Percentiles rank a stretch among this genome's conserved stretches.
These are phyloP conservation scores for Naja naja DNA, from an alignment of 2,113 vertebrate species.

Conservation along the genomic window DNA sequence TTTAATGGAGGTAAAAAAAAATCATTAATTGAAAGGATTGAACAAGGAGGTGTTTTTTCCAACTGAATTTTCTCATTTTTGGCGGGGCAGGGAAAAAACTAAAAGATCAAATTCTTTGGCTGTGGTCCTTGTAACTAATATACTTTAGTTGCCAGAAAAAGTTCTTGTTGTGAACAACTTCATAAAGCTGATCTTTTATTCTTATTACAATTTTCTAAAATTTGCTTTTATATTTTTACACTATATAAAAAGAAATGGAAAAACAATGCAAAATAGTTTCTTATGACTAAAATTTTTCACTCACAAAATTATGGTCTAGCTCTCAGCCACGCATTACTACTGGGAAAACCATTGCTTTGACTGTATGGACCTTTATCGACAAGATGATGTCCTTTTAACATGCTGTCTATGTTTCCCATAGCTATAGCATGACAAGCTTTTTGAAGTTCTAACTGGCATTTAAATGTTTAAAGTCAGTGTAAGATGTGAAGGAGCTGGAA, in stretches of 20 bases:
- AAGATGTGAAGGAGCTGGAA: not conserved
- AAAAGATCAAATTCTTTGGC: not conserved
- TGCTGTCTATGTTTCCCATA: not conserved
- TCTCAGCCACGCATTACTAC: not conserved
- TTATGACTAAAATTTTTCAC: not conserved
- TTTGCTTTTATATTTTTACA: not conserved
- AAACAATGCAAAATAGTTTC: not conserved
- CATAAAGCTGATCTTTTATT: not conserved
- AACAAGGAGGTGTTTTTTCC: not conserved
- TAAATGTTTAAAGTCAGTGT: not conserved
- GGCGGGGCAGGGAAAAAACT: not conserved
- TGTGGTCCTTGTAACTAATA: conserved; percentile 14
- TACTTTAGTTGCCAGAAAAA: not conserved
- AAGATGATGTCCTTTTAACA: not conserved
- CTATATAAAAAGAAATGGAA: not conserved
- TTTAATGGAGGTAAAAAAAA: not conserved
- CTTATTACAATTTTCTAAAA: not conserved
- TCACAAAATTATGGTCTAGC: not conserved
- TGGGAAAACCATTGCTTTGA: not conserved
- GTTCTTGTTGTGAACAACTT: not conserved
- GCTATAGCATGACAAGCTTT: not conserved
- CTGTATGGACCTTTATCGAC: not conserved
- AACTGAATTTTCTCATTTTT: not conserved
- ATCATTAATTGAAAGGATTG: not conserved
- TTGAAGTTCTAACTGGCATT: not conserved